Base-by-base conservation (phyloP, 2,888 invertebrate species). In the Athrips mouffetella region DNA sequence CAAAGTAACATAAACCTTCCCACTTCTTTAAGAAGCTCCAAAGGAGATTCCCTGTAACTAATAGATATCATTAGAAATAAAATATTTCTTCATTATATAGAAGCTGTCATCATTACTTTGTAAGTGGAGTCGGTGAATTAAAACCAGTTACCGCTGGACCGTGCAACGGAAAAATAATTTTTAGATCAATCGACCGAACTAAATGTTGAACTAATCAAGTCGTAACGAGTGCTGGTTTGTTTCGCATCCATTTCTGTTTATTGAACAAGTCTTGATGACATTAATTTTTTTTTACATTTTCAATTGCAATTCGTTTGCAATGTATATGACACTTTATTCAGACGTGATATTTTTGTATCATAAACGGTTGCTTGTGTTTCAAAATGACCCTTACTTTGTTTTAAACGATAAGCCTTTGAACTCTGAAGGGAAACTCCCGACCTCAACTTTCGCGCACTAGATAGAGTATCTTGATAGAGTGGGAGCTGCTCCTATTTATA, bases 401-500 rank as follows among this genome's bases (percentile, higher is more conserved):
- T 11, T 6, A 10, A 37, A 37, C 21, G n/a, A 37, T 21, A 37
- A 37, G 37, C 20, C 20, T 10, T 37, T 37, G 37, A 37, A 37
- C 37, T 37, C 21, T 20, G 37, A 37, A 21, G 37, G 37, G 37
- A 37, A 37, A 37, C 37, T 37, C 10, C 4, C 37, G 37, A 37
- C 37, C 40, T 40, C 40, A 25, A 40, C 40, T 40, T 40, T 25
- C 25, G 40, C 40, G 40, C 25, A 40, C 25, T 40, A 25, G 37
- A 29, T 42, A 27, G 42, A 42, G 29, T 42, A 16, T 7, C 3
- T 3, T 20, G 45, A 45, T 33, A 35, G 35, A 25, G 45, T 33
- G 33, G 20, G 33, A 33, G 29, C 31, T 63, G 76, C 75, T 77
- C 76, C 73, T 81, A 84, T 84, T 84, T 83, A 81, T 83, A 82